phyloP scores from a whole-genome alignment of 2,113 vertebrate species.

The Noctilio leporinus region DNA sequence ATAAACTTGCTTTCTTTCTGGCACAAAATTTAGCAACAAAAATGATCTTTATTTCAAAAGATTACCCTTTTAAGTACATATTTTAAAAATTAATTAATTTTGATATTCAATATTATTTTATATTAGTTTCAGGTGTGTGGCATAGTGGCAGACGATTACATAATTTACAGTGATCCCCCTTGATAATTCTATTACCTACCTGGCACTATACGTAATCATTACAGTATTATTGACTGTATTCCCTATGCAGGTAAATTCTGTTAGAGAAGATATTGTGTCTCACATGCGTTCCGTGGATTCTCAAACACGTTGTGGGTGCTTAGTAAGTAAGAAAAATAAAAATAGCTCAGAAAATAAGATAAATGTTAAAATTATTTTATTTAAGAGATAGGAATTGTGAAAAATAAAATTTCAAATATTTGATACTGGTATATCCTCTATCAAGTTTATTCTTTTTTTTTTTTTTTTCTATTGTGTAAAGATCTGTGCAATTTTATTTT shows the following conservation, averaged over 20 bases:
- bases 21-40: not conserved
- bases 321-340: not conserved
- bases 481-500: no score
- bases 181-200: not conserved
- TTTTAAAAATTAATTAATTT: not conserved
- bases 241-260: not conserved
- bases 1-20: not conserved
- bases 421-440: not conserved
- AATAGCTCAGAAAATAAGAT: not conserved
- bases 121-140: not conserved
- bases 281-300: not conserved
- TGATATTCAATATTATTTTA: not conserved
- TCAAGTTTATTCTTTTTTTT: no score
- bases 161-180: not conserved
- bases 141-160: not conserved
- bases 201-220: not conserved
- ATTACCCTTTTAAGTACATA: not conserved
- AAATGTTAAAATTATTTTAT: not conserved
- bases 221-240: not conserved
- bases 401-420: not conserved
- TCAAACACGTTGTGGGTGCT: not conserved
- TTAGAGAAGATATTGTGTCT: not conserved
- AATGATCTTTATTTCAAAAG: not conserved
- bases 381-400: not conserved
- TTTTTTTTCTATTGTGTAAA: no score